A percentile compares a stretch with the other conserved stretches of the same genome.
These are phyloP conservation scores for Lutraria lutraria DNA, from an alignment of 2,888 invertebrate species.

Conservation along the genomic window DNA sequence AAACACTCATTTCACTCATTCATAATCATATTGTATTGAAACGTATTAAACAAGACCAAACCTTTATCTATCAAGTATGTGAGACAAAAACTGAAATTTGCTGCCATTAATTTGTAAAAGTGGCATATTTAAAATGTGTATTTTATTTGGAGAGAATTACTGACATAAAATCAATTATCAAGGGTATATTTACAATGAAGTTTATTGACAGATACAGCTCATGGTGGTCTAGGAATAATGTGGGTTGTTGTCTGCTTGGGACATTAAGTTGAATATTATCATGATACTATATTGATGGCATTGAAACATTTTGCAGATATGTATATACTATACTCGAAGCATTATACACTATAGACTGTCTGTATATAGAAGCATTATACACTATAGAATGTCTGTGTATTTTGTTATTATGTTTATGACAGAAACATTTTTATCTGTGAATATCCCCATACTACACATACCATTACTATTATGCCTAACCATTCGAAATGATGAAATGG, in stretches of 20 bases:
- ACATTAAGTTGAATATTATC: not conserved
- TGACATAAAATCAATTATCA: not conserved
- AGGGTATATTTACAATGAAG: not conserved
- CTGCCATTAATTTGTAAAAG: not conserved
- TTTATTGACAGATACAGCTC: not conserved
- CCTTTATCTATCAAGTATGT: not conserved
- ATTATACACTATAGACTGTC: too few species aligned
- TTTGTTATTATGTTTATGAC: too few species aligned
- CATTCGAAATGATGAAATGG: too few species aligned
- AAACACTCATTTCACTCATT: not conserved
- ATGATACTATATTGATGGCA: not conserved
- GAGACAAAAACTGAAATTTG: not conserved
- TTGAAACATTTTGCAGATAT: not conserved
- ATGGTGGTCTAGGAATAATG: not conserved
- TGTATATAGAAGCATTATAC: not conserved
- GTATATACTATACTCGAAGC: not conserved
- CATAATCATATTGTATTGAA: not conserved
- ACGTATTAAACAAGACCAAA: not conserved
- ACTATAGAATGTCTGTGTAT: too few species aligned
- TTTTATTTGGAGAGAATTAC: not conserved
- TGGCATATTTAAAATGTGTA: slow-evolving; percentile 6
- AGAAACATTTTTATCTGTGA: too few species aligned
- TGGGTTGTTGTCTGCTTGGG: not conserved
- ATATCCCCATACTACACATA: too few species aligned
- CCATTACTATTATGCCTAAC: too few species aligned